Percentiles rank a stretch among this genome's conserved stretches.
These are phyloP conservation scores for Cyphomyrus discorhynchus DNA, from an alignment of 2,113 vertebrate species.

Conservation along the genomic window DNA sequence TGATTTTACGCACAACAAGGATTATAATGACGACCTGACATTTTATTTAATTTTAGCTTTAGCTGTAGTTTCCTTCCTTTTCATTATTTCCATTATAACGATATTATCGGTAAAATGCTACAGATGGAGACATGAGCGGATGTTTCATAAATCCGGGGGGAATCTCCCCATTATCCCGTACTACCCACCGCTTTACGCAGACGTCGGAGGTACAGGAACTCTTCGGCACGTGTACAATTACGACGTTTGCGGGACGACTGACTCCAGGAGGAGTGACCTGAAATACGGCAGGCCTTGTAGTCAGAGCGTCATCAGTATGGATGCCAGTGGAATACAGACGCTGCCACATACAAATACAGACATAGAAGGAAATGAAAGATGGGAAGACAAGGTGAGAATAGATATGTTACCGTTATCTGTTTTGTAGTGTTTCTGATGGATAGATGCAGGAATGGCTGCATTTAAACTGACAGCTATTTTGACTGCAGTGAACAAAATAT, in stretches of 20 bases:
- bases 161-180: background rate
- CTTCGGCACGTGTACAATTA: constrained; percentile 41
- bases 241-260: constrained; percentile 57
- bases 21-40: constrained; percentile 29
- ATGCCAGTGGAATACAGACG: background rate
- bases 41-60: constrained; percentile 42
- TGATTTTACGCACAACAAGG: constrained; percentile 9
- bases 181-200: background rate
- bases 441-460: background rate
- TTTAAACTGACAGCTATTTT: background rate
- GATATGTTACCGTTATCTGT: background rate
- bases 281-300: constrained; percentile 46
- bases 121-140: background rate
- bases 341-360: background rate
- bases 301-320: constrained; percentile 30
- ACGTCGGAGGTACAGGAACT: background rate
- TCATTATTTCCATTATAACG: constrained; percentile 4
- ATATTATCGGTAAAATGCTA: constrained; percentile 2
- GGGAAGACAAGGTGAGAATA: background rate
- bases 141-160: background rate
- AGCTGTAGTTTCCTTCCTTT: constrained; percentile 25
- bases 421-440: background rate
- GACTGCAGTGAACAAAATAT: background rate
- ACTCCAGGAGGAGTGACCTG: constrained; percentile 57
- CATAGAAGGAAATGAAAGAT: background rate